Evolutionary conservation across 2,113 vertebrate genomes (phyloP).

Genomic region (Synodontis membranacea): DNA sequence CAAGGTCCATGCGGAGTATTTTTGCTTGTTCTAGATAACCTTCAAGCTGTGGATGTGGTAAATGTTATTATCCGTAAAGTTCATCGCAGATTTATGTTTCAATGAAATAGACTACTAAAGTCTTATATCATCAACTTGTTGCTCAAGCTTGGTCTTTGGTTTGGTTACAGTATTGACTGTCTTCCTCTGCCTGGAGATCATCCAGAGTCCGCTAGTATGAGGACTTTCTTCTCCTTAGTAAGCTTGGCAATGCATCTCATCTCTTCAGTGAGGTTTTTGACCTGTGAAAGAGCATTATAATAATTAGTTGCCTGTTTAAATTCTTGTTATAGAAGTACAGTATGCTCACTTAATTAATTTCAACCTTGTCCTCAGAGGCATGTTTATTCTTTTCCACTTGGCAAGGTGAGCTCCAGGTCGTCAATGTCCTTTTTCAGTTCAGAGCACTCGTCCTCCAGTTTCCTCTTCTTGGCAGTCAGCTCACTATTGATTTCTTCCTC

Average conservation of each 20-base stretch:
- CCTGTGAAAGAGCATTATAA: constrained; percentile 16
- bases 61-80: not conserved
- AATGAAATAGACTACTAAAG: not conserved
- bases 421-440: constrained; percentile 81
- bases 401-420: constrained; percentile 77
- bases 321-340: not conserved
- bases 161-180: constrained; percentile 73
- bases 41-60: constrained; percentile 76
- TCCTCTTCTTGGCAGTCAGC: constrained; percentile 77
- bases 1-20: constrained; percentile 89
- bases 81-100: not conserved
- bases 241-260: constrained; percentile 49
- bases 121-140: constrained; percentile 57
- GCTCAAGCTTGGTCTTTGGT: constrained; percentile 59
- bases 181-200: constrained; percentile 73
- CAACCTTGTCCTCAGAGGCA: constrained; percentile 53
- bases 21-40: constrained; percentile 94
- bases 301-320: not conserved
- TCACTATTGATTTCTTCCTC: constrained; percentile 76
- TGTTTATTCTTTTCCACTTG: too few relatives aligned
- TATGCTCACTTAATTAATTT: not conserved
- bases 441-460: constrained; percentile 80
- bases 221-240: constrained; percentile 49
- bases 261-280: constrained; percentile 49
- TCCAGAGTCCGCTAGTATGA: constrained; percentile 62